Conservation (phyloP, 2,797 vertebrate species). For the Neosilurus mollespiculum region DNA sequence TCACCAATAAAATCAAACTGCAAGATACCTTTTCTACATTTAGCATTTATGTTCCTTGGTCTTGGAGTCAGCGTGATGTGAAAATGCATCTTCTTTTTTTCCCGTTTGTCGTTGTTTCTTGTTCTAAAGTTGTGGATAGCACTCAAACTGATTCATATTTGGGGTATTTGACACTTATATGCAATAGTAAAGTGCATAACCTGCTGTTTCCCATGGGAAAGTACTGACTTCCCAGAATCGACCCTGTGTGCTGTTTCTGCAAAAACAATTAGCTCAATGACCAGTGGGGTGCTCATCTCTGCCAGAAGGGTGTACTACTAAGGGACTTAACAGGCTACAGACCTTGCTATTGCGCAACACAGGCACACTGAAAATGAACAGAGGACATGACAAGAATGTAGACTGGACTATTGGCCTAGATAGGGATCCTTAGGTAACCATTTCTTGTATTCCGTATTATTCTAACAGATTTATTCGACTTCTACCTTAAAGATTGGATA, state of each 20-base stretch:
- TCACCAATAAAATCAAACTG: slow-evolving; percentile 10
- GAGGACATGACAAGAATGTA: slow-evolving; percentile 5
- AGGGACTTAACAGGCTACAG: slow-evolving; percentile 30
- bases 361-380: neutral
- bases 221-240: slow-evolving; percentile 34
- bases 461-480: slow-evolving; percentile 9
- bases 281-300: slow-evolving; percentile 14
- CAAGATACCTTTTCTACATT: slow-evolving; percentile 1
- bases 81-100: neutral
- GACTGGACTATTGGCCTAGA: slow-evolving; percentile 1
- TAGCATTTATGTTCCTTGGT: neutral
- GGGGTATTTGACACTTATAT: neutral
- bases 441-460: neutral
- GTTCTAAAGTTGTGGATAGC: neutral
- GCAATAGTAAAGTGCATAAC: neutral
- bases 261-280: slow-evolving; percentile 40
- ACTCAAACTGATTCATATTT: slow-evolving; percentile 4
- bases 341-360: neutral
- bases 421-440: neutral
- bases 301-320: slow-evolving; percentile 29
- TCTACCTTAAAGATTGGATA: too few relatives aligned
- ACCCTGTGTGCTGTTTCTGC: slow-evolving; percentile 27
- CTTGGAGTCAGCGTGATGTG: neutral
- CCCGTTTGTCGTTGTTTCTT: neutral
- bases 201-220: slow-evolving; percentile 42